Evolutionary conservation across 2,797 vertebrate genomes (phyloP).

Genomic region (Oreochromis grahami): DNA sequence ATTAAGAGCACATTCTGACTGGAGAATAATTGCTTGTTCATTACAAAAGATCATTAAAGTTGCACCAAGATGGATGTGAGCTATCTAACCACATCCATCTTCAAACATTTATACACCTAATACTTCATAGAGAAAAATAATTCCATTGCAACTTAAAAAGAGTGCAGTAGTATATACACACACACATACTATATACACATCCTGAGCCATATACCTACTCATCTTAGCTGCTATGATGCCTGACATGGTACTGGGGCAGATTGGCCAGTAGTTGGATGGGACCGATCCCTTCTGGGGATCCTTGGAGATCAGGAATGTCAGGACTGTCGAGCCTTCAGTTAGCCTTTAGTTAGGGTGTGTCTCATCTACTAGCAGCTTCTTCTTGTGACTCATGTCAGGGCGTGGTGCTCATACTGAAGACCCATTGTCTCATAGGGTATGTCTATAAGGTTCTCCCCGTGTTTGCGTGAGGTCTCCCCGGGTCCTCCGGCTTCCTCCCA

Average conservation of each 20-base stretch:
- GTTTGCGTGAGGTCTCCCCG: neutral
- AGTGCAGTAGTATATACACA: neutral
- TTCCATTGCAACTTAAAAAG: neutral
- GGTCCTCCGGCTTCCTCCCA: neutral
- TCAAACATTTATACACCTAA: neutral
- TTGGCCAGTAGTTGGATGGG: neutral
- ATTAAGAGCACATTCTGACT: neutral
- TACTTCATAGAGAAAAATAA: neutral
- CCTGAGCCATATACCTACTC: neutral
- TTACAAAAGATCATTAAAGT: neutral
- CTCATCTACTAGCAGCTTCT: neutral
- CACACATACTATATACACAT: neutral
- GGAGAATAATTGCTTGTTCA: neutral
- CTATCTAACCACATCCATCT: neutral
- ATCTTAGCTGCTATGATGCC: neutral
- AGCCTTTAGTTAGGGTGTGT: neutral
- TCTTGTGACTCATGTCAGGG: neutral
- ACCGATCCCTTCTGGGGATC: neutral
- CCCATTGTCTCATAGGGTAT: neutral
- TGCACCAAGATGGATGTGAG: neutral
- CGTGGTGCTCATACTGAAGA: neutral
- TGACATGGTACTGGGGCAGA: neutral
- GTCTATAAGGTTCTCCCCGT: neutral
- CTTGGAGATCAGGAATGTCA: neutral
- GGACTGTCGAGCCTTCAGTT: neutral